phyloP scores from a whole-genome alignment of 2,888 invertebrate species.

The Autographa pulchrina region DNA sequence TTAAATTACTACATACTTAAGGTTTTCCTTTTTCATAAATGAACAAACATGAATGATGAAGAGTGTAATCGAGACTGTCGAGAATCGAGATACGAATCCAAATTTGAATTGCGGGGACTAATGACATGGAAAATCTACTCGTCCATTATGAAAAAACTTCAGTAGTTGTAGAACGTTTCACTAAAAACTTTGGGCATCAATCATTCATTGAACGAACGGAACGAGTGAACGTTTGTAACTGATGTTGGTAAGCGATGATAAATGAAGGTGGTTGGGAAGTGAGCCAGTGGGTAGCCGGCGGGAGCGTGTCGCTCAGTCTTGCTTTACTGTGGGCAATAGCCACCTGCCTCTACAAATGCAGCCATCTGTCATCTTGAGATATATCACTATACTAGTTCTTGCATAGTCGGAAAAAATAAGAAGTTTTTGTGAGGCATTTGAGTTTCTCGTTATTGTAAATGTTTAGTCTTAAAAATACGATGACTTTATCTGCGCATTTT shows the following conservation, averaged over 20 bases:
- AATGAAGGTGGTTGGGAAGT: constrained; percentile 62
- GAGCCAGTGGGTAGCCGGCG: constrained; percentile 57
- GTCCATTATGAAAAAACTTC: constrained; percentile 5
- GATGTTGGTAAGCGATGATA: constrained; percentile 44
- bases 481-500: too few species aligned
- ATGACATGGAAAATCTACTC: neutral
- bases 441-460: too few species aligned
- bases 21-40: neutral
- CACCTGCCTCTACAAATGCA: constrained; percentile 69
- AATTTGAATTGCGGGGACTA: constrained; percentile 2
- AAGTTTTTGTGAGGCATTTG: neutral
- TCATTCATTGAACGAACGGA: constrained; percentile 17
- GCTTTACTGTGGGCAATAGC: constrained; percentile 61
- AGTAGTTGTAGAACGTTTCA: constrained; percentile 10
- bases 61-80: neutral
- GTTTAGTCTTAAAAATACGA: too few species aligned
- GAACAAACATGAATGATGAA: neutral
- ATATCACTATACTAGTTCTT: constrained; percentile 49
- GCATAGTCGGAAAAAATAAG: neutral
- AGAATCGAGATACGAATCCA: neutral
- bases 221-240: constrained; percentile 12
- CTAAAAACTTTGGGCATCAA: constrained; percentile 28
- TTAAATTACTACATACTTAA: neutral
- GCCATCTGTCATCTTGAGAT: constrained; percentile 67
- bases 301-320: constrained; percentile 38